Evolutionary conservation across 2,113 vertebrate genomes (phyloP).

Genomic region (Pavo muticus): DNA sequence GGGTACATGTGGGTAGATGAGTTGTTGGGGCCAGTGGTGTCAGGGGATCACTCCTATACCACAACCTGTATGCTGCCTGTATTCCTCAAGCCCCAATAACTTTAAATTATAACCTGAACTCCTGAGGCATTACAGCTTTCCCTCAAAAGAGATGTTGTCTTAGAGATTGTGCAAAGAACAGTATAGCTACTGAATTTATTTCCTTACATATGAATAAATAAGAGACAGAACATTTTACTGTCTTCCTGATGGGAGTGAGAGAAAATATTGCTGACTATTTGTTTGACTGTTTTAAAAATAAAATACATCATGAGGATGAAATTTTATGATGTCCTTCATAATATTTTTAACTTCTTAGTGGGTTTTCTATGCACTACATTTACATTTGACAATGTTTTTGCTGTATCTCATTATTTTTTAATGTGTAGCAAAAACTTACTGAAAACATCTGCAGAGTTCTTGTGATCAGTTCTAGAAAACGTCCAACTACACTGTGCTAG

Average conservation of each 20-base stretch:
- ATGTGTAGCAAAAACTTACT: not conserved
- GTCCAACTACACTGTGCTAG: not conserved
- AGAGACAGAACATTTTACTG: not conserved
- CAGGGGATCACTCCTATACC: not conserved
- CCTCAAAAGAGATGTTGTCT: not conserved
- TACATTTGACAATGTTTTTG: not conserved
- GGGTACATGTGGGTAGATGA: not conserved
- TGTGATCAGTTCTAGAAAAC: not conserved
- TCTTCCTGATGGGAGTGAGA: not conserved
- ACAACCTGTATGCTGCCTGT: not conserved
- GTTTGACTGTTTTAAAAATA: not conserved
- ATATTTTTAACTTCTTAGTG: not conserved
- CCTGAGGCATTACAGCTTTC: not conserved
- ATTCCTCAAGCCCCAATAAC: not conserved
- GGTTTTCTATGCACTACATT: not conserved
- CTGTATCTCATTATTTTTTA: not conserved
- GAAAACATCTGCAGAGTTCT: not conserved
- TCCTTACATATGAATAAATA: not conserved
- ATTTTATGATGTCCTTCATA: not conserved
- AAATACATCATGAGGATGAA: not conserved
- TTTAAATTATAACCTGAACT: not conserved
- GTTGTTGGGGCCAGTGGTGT: not conserved
- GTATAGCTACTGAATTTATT: not conserved
- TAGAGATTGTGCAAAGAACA: not conserved
- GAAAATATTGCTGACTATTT: not conserved